Percentiles rank a stretch among this genome's conserved stretches.
Conservation (phyloP, 2,113 vertebrate genomes). For the Chauna torquata region DNA sequence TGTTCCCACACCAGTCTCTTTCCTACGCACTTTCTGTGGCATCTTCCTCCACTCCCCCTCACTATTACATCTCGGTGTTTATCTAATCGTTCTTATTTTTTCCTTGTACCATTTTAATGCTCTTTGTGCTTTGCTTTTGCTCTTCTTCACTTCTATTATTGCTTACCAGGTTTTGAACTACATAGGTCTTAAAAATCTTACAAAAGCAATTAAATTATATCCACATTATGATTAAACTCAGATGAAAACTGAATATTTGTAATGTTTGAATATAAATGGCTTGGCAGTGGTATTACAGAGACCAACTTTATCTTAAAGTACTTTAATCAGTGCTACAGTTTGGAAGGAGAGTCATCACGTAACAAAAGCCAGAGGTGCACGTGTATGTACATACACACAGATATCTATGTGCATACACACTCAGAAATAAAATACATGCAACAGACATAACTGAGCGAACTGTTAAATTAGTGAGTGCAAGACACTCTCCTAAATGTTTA, state of each 20-base stretch:
- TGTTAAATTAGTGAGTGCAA: neutral
- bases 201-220: slow-evolving; percentile 2
- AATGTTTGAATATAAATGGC: neutral
- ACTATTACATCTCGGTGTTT: neutral
- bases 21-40: neutral
- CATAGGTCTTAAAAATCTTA: neutral
- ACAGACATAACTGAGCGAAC: neutral
- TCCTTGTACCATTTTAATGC: neutral
- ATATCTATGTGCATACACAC: neutral
- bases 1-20: neutral
- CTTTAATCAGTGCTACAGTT: neutral
- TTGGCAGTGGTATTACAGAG: neutral
- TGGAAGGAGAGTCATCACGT: neutral
- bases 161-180: neutral
- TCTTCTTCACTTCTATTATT: neutral
- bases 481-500: neutral
- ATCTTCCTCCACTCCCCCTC: neutral
- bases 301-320: neutral
- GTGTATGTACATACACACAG: neutral
- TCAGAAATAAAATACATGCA: neutral
- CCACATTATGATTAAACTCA: neutral
- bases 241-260: neutral
- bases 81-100: neutral
- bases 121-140: neutral
- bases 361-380: neutral